A percentile compares a stretch with the other conserved stretches of the same genome.
Conservation (phyloP, 2,113 vertebrate species). For the Melanocharis versteri region DNA sequence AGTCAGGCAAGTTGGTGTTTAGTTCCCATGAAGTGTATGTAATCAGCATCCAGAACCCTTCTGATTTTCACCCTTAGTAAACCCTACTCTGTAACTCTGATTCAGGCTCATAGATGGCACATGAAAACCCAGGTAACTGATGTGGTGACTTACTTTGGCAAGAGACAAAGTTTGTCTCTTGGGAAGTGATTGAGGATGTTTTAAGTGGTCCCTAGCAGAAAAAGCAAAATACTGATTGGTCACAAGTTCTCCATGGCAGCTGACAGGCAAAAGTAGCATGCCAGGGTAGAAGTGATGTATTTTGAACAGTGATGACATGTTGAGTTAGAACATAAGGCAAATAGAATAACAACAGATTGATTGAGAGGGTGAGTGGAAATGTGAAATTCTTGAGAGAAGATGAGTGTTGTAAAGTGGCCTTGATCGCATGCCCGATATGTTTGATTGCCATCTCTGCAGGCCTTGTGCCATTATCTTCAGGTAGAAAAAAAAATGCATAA, state of each 20-base stretch:
- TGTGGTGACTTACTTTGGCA: background rate
- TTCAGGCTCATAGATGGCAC: background rate
- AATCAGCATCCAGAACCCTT: background rate
- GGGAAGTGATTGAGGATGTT: background rate
- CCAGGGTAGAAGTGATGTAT: conserved; percentile 33
- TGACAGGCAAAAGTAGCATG: conserved; percentile 16
- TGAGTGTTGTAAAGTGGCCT: conserved; percentile 26
- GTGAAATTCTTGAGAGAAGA: conserved; percentile 7
- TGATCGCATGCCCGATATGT: background rate
- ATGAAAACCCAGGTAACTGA: background rate
- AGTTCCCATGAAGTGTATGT: background rate
- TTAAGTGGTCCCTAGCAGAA: background rate
- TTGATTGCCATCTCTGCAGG: conserved; percentile 27
- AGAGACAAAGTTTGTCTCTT: background rate
- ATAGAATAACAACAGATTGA: conserved; percentile 65
- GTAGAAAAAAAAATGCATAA: background rate
- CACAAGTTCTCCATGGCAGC: conserved; percentile 10
- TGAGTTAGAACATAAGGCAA: conserved; percentile 66
- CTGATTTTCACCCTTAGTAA: background rate
- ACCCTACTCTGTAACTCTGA: background rate
- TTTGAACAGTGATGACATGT: conserved; percentile 47
- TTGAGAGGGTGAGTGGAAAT: conserved; percentile 44
- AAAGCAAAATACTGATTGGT: conserved; percentile 14
- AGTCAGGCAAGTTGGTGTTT: background rate
- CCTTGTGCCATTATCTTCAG: background rate